A percentile compares a stretch with the other conserved stretches of the same genome.
These are phyloP conservation scores for Diogma glabrata DNA, from an alignment of 2,888 invertebrate species.

Conservation along the genomic window DNA sequence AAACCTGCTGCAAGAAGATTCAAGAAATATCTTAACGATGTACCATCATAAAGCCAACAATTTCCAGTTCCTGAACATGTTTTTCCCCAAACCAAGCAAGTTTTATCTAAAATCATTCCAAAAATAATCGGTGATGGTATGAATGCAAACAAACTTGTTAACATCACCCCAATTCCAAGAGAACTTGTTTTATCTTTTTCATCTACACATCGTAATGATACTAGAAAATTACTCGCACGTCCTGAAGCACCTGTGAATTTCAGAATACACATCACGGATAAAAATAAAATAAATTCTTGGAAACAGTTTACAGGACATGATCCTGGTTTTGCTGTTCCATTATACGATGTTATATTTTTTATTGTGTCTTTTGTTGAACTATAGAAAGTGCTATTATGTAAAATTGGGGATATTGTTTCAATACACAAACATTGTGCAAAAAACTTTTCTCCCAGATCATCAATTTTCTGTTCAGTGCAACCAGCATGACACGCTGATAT, in stretches of 20 bases:
- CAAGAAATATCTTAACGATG: constrained; percentile 46
- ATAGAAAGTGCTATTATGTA: background rate
- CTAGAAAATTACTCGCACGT: constrained; percentile 50
- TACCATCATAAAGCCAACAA: constrained; percentile 63
- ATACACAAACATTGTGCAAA: constrained; percentile 14
- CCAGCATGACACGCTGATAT: constrained; percentile 76
- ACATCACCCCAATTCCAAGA: constrained; percentile 55
- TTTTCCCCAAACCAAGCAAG: constrained; percentile 63
- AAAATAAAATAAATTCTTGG: constrained; percentile 42
- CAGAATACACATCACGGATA: constrained; percentile 43
- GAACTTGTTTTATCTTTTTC: constrained; percentile 61
- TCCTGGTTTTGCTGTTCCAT: constrained; percentile 41
- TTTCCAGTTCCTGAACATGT: constrained; percentile 57
- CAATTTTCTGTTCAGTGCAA: constrained; percentile 38
- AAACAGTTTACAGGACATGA: constrained; percentile 47
- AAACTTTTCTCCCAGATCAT: background rate
- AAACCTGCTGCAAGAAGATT: constrained; percentile 56
- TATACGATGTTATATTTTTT: no score
- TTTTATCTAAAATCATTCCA: constrained; percentile 50
- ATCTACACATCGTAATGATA: constrained; percentile 53
- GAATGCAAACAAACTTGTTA: constrained; percentile 58
- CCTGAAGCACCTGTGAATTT: constrained; percentile 49
- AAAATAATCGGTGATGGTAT: constrained; percentile 68
- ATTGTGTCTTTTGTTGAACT: no score
- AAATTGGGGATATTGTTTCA: no score